Conservation (phyloP, 2,797 vertebrate genomes). For the Pteropus rufus region DNA sequence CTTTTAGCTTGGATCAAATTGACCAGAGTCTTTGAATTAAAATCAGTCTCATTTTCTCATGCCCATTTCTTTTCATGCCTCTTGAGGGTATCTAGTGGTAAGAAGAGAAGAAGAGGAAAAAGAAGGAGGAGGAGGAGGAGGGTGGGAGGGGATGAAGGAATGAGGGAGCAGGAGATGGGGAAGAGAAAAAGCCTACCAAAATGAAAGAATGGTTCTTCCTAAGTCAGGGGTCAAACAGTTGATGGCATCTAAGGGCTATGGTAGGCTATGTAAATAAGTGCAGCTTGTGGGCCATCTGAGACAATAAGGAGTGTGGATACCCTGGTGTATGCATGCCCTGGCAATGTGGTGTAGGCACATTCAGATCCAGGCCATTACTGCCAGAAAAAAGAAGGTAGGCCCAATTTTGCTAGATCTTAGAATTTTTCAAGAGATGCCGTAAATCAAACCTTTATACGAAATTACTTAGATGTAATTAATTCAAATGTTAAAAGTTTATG, state of each 20-base stretch:
- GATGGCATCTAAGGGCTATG: background rate
- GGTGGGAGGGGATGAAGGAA: background rate
- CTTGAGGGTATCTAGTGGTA: background rate
- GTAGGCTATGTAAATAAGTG: background rate
- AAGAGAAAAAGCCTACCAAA: background rate
- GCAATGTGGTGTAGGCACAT: background rate
- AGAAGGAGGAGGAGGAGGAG: background rate
- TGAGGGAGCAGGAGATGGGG: background rate
- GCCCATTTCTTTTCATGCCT: background rate
- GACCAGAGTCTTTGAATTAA: background rate
- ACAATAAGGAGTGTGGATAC: background rate
- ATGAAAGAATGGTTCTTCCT: background rate
- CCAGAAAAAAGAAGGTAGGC: background rate
- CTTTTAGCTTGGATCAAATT: background rate
- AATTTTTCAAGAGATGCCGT: background rate
- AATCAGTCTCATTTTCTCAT: background rate
- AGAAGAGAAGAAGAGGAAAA: background rate
- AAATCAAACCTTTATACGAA: background rate
- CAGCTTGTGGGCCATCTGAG: background rate
- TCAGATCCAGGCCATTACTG: background rate
- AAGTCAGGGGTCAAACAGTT: background rate
- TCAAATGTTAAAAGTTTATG: background rate
- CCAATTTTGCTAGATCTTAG: background rate
- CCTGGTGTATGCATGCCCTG: background rate
- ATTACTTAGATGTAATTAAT: background rate